Percentiles rank a stretch among this genome's conserved stretches.
Evolutionary conservation across 1,140 invertebrate genomes (phyloP).

Genomic region (Pogonus chalceus): DNA sequence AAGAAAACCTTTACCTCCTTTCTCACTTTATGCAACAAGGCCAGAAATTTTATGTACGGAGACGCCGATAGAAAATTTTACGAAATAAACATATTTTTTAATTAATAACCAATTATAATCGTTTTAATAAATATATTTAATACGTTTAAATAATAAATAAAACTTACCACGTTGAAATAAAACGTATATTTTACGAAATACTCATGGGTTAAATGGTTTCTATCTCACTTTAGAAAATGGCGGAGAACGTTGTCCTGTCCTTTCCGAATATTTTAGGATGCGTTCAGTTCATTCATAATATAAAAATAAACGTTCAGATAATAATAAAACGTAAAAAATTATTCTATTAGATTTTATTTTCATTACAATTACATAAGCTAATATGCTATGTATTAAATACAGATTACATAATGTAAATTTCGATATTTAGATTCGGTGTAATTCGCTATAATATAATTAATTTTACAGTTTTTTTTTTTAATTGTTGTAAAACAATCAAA

Average conservation of each 20-base stretch:
- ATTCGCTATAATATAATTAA: too few relatives aligned
- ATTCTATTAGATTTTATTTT: not conserved
- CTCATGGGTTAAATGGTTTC: not conserved
- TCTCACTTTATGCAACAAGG: not conserved
- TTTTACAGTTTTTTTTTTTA: too few relatives aligned
- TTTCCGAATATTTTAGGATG: not conserved
- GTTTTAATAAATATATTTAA: too few relatives aligned
- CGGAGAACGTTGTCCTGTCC: not conserved
- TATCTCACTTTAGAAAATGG: conserved; percentile 6
- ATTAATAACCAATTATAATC: too few relatives aligned
- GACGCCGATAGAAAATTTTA: not conserved
- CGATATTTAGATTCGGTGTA: not conserved
- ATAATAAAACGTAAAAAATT: not conserved
- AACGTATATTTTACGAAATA: not conserved
- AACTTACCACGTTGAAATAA: not conserved
- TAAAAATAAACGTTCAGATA: not conserved
- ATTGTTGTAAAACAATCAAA: too few relatives aligned
- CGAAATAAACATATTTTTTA: too few relatives aligned
- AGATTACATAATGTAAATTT: not conserved
- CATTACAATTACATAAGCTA: conserved; percentile 6
- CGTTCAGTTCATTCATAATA: not conserved
- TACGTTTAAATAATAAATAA: too few relatives aligned
- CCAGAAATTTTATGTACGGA: not conserved
- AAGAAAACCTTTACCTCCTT: conserved; percentile 4
- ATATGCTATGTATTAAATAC: conserved; percentile 5